phyloP scores from a whole-genome alignment of 2,888 invertebrate genomes.

The Globia sparganii region DNA sequence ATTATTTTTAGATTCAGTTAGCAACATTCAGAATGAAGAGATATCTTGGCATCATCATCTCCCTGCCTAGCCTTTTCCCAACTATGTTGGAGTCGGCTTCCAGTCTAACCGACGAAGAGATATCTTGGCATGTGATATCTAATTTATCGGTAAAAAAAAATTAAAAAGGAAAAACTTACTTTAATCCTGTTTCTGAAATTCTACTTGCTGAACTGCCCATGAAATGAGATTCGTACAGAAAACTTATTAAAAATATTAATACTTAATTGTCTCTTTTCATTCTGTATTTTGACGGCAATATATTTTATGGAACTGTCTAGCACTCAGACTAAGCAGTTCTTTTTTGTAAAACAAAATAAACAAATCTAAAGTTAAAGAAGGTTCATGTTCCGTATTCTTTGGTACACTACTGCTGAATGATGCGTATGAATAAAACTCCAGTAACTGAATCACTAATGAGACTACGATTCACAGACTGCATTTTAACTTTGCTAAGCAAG shows the following conservation, averaged over 20 bases:
- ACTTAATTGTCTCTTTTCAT: constrained; percentile 17
- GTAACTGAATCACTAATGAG: background rate
- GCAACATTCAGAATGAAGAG: background rate
- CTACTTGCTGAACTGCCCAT: constrained; percentile 56
- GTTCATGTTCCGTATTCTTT: background rate
- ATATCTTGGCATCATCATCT: too few species aligned
- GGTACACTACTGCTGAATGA: background rate
- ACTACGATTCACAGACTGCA: background rate
- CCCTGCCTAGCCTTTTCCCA: too few species aligned
- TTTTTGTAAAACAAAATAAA: background rate
- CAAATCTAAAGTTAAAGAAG: constrained; percentile 5
- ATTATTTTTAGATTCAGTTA: background rate
- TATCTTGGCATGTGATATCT: background rate
- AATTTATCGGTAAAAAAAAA: background rate
- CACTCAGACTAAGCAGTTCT: too few species aligned
- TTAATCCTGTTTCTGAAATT: constrained; percentile 44
- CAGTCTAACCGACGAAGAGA: too few species aligned
- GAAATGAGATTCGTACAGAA: background rate
- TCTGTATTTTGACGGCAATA: constrained; percentile 12
- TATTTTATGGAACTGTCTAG: constrained; percentile 21
- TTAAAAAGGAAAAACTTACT: constrained; percentile 30
- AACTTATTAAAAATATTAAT: constrained; percentile 19
- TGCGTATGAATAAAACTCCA: background rate
- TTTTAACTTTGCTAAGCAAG: background rate
- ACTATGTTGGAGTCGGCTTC: too few species aligned